phyloP scores from a whole-genome alignment of 2,797 vertebrate species.

The Helostoma temminkii region DNA sequence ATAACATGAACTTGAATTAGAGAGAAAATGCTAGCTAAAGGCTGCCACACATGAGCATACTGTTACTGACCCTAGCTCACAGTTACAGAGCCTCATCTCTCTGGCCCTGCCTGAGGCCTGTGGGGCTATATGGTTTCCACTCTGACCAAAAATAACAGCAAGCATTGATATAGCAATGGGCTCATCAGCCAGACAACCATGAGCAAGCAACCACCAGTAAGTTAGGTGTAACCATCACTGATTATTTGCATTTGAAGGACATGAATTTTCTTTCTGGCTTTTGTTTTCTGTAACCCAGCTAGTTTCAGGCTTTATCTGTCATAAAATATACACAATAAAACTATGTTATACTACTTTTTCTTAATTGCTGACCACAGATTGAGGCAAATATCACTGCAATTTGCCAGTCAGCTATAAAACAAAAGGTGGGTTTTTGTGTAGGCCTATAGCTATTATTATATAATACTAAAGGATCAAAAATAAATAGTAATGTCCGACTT shows the following conservation, averaged over 20 bases:
- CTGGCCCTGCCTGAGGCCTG: constrained; percentile 46
- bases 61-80: constrained; percentile 35
- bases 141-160: constrained; percentile 83
- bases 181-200: constrained; percentile 39
- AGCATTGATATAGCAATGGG: constrained; percentile 71
- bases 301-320: not conserved
- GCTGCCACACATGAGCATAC: constrained; percentile 42
- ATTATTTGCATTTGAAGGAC: not conserved
- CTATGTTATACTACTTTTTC: not conserved
- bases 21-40: constrained; percentile 18
- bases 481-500: not conserved
- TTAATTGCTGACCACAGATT: not conserved
- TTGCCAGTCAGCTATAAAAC: not conserved
- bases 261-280: not conserved
- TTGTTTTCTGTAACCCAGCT: not conserved
- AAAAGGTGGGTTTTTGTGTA: not conserved
- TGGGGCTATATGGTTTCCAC: constrained; percentile 82
- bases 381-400: not conserved
- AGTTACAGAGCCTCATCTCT: constrained; percentile 47
- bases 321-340: not conserved
- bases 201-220: constrained; percentile 32
- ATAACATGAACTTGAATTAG: constrained; percentile 22
- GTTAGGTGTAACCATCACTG: not conserved
- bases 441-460: not conserved
- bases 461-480: not conserved